Percentiles rank a stretch among this genome's conserved stretches.
Conservation (phyloP, 2,113 vertebrate genomes). For the Hucho hucho region DNA sequence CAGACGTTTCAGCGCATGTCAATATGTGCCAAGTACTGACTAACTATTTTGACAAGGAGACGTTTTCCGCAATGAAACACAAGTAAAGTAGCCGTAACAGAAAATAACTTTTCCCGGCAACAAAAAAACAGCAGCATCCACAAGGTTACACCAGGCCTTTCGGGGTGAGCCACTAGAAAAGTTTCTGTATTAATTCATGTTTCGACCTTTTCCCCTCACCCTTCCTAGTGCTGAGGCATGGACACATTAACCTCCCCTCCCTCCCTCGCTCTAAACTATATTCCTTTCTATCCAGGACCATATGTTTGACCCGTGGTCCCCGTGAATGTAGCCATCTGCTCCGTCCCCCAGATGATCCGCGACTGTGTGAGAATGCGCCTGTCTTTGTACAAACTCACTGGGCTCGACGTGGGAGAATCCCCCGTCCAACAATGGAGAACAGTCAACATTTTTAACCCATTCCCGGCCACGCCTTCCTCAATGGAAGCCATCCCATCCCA, state of each 20-base stretch:
- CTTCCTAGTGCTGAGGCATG: neutral
- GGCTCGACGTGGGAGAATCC: neutral
- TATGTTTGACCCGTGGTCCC: conserved; percentile 2
- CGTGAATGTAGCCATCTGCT: neutral
- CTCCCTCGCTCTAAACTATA: neutral
- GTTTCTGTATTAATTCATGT: neutral
- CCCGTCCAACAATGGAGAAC: neutral
- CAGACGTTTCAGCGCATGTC: too few species aligned
- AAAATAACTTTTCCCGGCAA: too few species aligned
- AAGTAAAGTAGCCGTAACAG: too few species aligned
- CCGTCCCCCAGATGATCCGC: neutral
- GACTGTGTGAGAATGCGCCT: neutral
- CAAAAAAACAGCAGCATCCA: too few species aligned
- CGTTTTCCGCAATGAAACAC: too few species aligned
- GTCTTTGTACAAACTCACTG: conserved; percentile 1
- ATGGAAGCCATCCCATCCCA: conserved; percentile 46
- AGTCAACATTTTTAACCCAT: conserved; percentile 45
- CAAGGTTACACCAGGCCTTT: too few species aligned
- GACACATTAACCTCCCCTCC: neutral
- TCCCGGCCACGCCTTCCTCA: conserved; percentile 54
- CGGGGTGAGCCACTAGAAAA: neutral
- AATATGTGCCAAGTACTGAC: too few species aligned
- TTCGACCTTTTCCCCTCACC: neutral
- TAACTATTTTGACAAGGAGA: too few species aligned
- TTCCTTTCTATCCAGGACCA: neutral